Base-by-base conservation (phyloP, 2,113 vertebrate species). In the Pontoporia blainvillei region DNA sequence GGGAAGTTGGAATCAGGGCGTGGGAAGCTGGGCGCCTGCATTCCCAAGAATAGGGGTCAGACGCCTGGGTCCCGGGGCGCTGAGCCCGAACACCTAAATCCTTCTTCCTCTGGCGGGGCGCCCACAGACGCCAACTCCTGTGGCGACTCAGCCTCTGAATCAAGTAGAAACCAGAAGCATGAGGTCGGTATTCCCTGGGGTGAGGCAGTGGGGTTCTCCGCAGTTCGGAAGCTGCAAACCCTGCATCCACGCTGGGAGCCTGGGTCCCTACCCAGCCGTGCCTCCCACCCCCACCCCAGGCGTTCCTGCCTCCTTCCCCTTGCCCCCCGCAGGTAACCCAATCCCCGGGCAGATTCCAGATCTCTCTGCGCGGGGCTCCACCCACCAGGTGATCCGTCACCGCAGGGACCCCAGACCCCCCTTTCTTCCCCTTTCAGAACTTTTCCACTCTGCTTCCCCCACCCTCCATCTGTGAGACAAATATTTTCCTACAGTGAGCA, bases 401-500 rank as follows among this genome's bases (percentile, higher is more conserved):
- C 52, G 21, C 27, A 13, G 57, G 3, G 2, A 25, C 31, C 25
- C 18, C 21, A 2, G 20, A 3, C 2, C 31, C 67, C 6, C 34
- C 57, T 17, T 49, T 8, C 49, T 41, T 34, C 44, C 75, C 27
- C 5, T 8, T 67, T 52, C n/a, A 39, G 61, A 71, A 71, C 61
- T 90, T 85, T 82, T 52, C 82, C 93, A 46, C 31, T 84, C 57
- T 36, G 66, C 14, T 67, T 44, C 90, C 76, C 7, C 31, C 34
- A 23, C 90, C 59, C 61, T 81, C 92, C 64, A 66, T 87, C 76
- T 59, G 90, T 41, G 92, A 97, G 97, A 94, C 41, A 97, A 97
- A 95, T 97, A 97, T 96, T 98, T 98, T 98, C 97, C 97, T 97
- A 95, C 92, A 90, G 86, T 14, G 1, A 72, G 52, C 86, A 84